These are phyloP conservation scores for Pangasianodon hypophthalmus DNA, from an alignment of 2,113 vertebrate species.

Conservation along the genomic window DNA sequence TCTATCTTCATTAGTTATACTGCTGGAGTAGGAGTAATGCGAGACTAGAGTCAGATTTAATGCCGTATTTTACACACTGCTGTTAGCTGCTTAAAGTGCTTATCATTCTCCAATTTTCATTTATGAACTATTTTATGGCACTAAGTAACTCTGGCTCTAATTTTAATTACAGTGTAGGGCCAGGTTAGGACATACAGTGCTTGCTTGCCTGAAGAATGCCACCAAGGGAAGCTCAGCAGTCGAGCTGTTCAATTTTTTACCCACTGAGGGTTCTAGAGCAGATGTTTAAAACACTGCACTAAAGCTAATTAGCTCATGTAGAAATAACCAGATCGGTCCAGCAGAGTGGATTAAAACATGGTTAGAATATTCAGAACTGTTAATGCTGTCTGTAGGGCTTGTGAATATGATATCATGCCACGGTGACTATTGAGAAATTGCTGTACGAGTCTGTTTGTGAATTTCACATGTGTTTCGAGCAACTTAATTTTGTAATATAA, in stretches of 20 bases:
- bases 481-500: not conserved
- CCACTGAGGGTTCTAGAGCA: not conserved
- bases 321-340: slow-evolving; percentile 1
- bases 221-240: not conserved
- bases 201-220: not conserved
- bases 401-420: no score
- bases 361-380: not conserved
- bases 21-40: not conserved
- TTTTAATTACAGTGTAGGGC: not conserved
- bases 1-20: not conserved
- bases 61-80: not conserved
- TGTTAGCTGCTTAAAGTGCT: not conserved
- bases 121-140: not conserved
- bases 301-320: slow-evolving; percentile 3
- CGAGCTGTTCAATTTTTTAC: not conserved
- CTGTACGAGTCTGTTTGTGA: not conserved
- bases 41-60: not conserved
- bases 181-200: not conserved
- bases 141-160: not conserved
- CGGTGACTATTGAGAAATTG: not conserved
- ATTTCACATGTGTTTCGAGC: not conserved
- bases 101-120: not conserved
- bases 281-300: slow-evolving; percentile 10
- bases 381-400: not conserved
- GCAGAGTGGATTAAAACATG: not conserved